Evolutionary conservation across 2,888 invertebrate species (phyloP).

Genomic region (Galerucella calmariensis): DNA sequence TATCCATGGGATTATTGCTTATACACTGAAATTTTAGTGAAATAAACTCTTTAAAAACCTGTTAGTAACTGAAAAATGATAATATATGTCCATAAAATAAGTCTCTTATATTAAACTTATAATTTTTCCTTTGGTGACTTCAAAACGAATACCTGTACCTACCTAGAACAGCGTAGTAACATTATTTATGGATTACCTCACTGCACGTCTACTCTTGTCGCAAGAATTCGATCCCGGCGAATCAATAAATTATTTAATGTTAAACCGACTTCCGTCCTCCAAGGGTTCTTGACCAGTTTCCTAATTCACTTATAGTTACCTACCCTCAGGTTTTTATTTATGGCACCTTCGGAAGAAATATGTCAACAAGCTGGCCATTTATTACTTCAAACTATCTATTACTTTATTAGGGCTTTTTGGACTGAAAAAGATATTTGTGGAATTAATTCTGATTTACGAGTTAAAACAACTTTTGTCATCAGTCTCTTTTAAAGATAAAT

Average conservation of each 20-base stretch:
- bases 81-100: neutral
- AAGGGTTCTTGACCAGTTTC: neutral
- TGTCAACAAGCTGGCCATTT: conserved; percentile 4
- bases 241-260: conserved; percentile 13
- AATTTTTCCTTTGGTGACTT: conserved; percentile 1
- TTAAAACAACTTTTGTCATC: too few relatives aligned
- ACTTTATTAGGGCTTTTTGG: too few relatives aligned
- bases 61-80: neutral
- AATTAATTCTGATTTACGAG: neutral
- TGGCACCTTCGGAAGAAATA: neutral
- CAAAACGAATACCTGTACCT: neutral
- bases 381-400: neutral
- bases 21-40: neutral
- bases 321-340: conserved; percentile 3
- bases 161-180: neutral
- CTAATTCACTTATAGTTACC: neutral
- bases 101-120: neutral
- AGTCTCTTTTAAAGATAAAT: too few relatives aligned
- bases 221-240: conserved; percentile 8
- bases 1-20: too few relatives aligned
- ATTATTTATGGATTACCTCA: conserved; percentile 12
- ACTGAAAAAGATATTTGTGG: too few relatives aligned
- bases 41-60: neutral
- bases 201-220: conserved; percentile 5
- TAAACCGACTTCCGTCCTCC: conserved; percentile 7